phyloP scores from a whole-genome alignment of 1,140 invertebrate species.

The Pissodes strobi region DNA sequence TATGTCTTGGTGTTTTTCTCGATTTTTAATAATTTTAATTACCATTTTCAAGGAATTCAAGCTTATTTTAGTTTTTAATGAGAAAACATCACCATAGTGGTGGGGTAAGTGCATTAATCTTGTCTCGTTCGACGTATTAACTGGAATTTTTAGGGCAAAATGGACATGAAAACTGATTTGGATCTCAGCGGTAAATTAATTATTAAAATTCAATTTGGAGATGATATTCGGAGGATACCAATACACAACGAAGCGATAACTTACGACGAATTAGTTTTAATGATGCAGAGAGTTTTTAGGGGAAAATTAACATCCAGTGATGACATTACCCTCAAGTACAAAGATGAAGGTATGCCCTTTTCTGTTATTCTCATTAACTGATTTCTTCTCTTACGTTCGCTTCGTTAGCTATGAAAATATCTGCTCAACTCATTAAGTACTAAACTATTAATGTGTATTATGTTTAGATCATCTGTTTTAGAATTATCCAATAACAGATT shows the following conservation, averaged over 20 bases:
- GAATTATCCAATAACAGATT: too few species aligned
- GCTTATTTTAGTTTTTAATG: conserved; percentile 32
- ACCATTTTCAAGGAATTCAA: conserved; percentile 22
- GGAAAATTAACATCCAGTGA: conserved; percentile 68
- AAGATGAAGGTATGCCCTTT: conserved; percentile 67
- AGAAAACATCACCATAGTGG: conserved; percentile 28
- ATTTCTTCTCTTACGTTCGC: conserved; percentile 6
- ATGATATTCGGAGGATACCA: conserved; percentile 73
- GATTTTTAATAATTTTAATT: conserved; percentile 37
- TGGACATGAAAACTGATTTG: conserved; percentile 52
- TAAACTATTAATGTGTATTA: too few species aligned
- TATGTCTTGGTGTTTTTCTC: conserved; percentile 37
- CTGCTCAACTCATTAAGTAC: not conserved
- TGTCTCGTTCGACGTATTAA: not conserved
- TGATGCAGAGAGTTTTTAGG: conserved; percentile 78
- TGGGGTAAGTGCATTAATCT: conserved; percentile 29
- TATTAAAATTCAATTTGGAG: conserved; percentile 58
- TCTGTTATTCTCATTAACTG: conserved; percentile 9
- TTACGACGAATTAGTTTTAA: conserved; percentile 75
- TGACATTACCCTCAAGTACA: conserved; percentile 76
- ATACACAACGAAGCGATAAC: conserved; percentile 81
- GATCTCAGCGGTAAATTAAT: conserved; percentile 56
- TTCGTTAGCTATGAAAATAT: not conserved
- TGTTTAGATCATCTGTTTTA: too few species aligned
- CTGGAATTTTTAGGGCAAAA: conserved; percentile 35